These are phyloP conservation scores for Anticlea derivata DNA, from an alignment of 2,888 invertebrate species.

Conservation along the genomic window DNA sequence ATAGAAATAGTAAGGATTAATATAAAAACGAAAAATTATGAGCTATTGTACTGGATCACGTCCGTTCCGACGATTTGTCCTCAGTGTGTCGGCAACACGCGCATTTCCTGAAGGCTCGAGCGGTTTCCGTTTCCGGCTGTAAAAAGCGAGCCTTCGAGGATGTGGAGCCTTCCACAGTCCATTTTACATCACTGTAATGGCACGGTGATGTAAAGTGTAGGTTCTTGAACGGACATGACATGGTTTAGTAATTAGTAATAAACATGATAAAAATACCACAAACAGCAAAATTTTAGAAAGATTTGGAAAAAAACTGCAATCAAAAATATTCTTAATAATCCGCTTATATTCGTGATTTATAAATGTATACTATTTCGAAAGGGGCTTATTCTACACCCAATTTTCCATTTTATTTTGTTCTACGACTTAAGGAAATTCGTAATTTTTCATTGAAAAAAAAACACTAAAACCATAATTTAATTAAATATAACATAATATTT, in stretches of 20 bases:
- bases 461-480: too few species aligned
- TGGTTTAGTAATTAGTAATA: not conserved
- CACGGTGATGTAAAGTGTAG: slow-evolving; percentile 40
- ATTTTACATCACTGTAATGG: slow-evolving; percentile 22
- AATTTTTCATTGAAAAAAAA: too few species aligned
- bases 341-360: too few species aligned
- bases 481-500: too few species aligned
- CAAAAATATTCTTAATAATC: too few species aligned
- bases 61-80: slow-evolving; percentile 35
- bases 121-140: slow-evolving; percentile 77
- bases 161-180: slow-evolving; percentile 16
- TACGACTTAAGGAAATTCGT: too few species aligned
- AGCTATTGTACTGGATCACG: not conserved
- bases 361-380: too few species aligned
- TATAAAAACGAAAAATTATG: slow-evolving; percentile 4
- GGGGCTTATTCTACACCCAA: too few species aligned
- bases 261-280: too few species aligned
- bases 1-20: not conserved
- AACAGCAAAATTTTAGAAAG: too few species aligned
- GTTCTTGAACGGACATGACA: not conserved
- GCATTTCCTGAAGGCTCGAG: slow-evolving; percentile 79
- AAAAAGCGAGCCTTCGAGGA: slow-evolving; percentile 68
- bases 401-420: too few species aligned
- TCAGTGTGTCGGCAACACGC: slow-evolving; percentile 69
- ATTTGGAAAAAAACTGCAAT: too few species aligned